Evolutionary conservation across 2,888 invertebrate genomes (phyloP).

Genomic region (Shargacucullia verbasci): DNA sequence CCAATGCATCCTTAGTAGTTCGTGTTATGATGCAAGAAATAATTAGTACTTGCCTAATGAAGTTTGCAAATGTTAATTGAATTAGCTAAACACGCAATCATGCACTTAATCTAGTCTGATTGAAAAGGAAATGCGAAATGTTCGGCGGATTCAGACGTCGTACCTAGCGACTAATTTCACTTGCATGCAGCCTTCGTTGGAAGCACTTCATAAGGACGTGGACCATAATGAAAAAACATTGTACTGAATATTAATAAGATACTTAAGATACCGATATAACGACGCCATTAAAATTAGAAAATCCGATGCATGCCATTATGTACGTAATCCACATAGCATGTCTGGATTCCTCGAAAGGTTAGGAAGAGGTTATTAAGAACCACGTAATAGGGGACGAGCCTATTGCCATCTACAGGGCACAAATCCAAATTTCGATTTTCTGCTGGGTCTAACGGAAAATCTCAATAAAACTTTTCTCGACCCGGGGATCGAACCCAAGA

Average conservation of each 20-base stretch:
- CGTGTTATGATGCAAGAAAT: conserved; percentile 34
- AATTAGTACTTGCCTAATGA: conserved; percentile 28
- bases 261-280: no score
- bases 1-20: conserved; percentile 33
- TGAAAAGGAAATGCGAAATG: conserved; percentile 41
- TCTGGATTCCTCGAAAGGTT: no score
- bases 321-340: no score
- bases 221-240: conserved; percentile 2
- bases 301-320: no score
- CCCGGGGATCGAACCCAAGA: no score
- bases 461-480: no score
- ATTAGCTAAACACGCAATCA: conserved; percentile 32
- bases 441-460: no score
- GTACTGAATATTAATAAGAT: conserved; percentile 8
- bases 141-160: conserved; percentile 14
- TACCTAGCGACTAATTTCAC: conserved; percentile 11
- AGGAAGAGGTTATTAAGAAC: no score
- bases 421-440: no score
- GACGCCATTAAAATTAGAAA: no score
- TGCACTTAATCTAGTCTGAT: conserved; percentile 14
- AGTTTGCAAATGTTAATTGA: conserved; percentile 32
- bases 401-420: no score
- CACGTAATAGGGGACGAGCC: no score
- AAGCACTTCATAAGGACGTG: conserved; percentile 16
- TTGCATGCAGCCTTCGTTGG: neutral